phyloP scores from a whole-genome alignment of 2,888 invertebrate species.

The Drosophila diplacantha region DNA sequence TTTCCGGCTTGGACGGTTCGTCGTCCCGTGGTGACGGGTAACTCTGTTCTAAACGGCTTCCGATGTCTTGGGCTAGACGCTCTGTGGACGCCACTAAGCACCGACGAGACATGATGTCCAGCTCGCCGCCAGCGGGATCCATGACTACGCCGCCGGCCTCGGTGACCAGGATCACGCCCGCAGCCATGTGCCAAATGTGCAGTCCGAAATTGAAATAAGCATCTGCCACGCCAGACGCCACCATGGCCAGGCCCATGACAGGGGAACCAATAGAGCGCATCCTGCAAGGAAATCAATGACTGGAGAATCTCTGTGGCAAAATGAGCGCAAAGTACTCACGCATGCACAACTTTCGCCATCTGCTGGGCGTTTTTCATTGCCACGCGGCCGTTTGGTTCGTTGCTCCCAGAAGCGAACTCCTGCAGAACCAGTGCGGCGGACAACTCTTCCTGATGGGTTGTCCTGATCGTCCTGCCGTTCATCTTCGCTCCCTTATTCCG shows the following conservation, averaged over 20 bases:
- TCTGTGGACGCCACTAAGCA: conserved; percentile 87
- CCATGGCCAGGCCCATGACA: conserved; percentile 94
- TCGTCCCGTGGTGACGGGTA: conserved; percentile 86
- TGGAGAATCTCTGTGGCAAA: background rate
- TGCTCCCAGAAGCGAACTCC: conserved; percentile 42
- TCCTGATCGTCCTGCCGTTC: conserved; percentile 32
- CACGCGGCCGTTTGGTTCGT: conserved; percentile 66
- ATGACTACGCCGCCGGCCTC: conserved; percentile 96
- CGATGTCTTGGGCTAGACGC: conserved; percentile 84
- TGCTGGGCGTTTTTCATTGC: conserved; percentile 83
- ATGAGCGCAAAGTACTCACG: conserved; percentile 78
- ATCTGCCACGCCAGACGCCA: conserved; percentile 93
- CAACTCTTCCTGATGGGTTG: conserved; percentile 37
- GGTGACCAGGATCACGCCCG: conserved; percentile 89
- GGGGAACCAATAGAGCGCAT: conserved; percentile 92
- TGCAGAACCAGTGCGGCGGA: conserved; percentile 50
- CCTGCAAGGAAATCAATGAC: conserved; percentile 77
- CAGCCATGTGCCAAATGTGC: conserved; percentile 95
- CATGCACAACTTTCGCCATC: conserved; percentile 84
- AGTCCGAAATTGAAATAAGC: conserved; percentile 94
- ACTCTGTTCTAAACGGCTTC: conserved; percentile 82
- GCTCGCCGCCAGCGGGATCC: conserved; percentile 88
- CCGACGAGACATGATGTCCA: conserved; percentile 89
- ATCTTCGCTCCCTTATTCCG: conserved; percentile 42
- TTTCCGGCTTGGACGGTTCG: conserved; percentile 39